Base-by-base conservation (phyloP, 2,888 invertebrate species). In the Parnassius glacialis region DNA sequence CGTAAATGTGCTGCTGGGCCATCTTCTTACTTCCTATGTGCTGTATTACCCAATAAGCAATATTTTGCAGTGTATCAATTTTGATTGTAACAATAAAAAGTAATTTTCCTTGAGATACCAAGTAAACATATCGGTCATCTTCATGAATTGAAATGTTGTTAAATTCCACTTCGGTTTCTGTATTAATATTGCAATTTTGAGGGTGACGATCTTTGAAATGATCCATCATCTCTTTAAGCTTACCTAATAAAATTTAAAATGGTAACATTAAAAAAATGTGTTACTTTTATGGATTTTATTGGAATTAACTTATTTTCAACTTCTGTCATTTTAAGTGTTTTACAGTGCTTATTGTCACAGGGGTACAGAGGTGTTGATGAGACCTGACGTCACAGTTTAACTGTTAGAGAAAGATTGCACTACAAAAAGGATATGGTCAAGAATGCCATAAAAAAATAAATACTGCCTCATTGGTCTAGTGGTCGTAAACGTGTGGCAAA, bases 191-290 rank as follows among this genome's bases (percentile, higher is more conserved):
- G 71, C 83, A 83, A 61, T 85, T 63, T 0, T 69, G 66, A 1
- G 81, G 70, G 62, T 90, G 90, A 47, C 81, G 82, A 0, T 87
- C 86, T 66, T 85, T 83, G 69, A 87, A 89, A 66, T 90, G 90
- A 1, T 81, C 78, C 78, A 87, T 75, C 70, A 90, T 79, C 41
- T 81, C 79, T 62, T 78, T 83, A 25, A 86, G 64, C 63, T 81
- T 77, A 12, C 89, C 89, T 89, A 76, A 44, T 69, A 74, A 54
- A 52, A 69, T 12, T 57, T 12, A 9, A 55, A 43, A 42, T 13
- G 34, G 34, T 34, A 34, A 34, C 34, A 34, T 34, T 34, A 34
- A 7, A 34, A 34, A 34, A 34, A 34, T 34, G 7, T 34, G 1
- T 7, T 34, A 34, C 34, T 34, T 34, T 0, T 34, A 34, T 3